Percentiles rank a stretch among this genome's conserved stretches.
Conservation (phyloP, 2,797 vertebrate genomes). For the Pitangus sulphuratus region DNA sequence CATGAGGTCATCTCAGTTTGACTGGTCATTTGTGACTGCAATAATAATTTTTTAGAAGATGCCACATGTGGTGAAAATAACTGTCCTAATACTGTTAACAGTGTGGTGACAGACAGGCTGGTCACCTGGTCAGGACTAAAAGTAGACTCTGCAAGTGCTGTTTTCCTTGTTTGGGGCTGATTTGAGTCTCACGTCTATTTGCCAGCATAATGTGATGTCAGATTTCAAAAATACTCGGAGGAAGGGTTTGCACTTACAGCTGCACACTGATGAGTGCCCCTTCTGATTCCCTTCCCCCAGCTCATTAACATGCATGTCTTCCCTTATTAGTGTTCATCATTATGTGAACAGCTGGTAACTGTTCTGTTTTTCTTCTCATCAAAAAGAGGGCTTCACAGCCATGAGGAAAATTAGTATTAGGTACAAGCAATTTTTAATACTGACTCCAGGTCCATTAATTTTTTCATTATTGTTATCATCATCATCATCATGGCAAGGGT, state of each 20-base stretch:
- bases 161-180: neutral
- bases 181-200: neutral
- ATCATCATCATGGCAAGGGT: constrained; percentile 30
- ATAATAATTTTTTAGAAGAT: neutral
- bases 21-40: constrained; percentile 20
- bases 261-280: neutral
- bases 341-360: constrained; percentile 66
- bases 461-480: constrained; percentile 29
- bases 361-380: constrained; percentile 43
- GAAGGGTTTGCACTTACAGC: neutral
- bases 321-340: constrained; percentile 36
- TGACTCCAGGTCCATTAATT: constrained; percentile 47
- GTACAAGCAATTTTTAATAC: constrained; percentile 48
- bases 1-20: constrained; percentile 26
- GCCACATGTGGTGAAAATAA: neutral
- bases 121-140: neutral
- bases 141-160: neutral
- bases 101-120: neutral
- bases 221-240: neutral
- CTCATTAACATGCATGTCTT: constrained; percentile 48
- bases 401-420: constrained; percentile 42
- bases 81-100: neutral
- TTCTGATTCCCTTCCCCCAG: constrained; percentile 25
- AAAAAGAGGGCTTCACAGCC: constrained; percentile 15
- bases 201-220: neutral